Base-by-base conservation (phyloP, 2,797 vertebrate genomes). In the Centroberyx gerrardi region DNA sequence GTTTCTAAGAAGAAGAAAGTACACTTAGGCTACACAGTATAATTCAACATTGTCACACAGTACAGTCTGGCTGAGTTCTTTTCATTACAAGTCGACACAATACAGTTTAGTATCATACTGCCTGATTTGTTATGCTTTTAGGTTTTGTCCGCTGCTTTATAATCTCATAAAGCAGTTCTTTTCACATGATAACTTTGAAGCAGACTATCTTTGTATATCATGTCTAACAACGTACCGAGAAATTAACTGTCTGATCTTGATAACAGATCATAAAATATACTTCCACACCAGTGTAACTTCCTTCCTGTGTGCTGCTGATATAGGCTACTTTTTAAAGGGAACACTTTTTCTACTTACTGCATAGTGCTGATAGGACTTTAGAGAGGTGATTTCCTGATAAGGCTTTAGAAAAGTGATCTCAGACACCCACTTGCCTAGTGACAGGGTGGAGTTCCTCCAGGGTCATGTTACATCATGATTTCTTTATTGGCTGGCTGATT, bases 201-300 rank as follows among this genome's bases (percentile, higher is more conserved):
- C 13, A 42, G 40, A 42, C 40, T 42, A 13, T 42, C 12, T 42
- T 42, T 42, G 40, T 42, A 42, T 33, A 48, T 12, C 10, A 62
- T 62, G 1, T 15, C 8, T 54, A 42, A 13, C 14, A 73, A 17
- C 12, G 12, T 42, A 13, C 10, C 3, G 40, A 42, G 40, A 42
- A 13, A 42, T 15, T 3, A 49, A 7, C n/a, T 49, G 13, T 14
- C 9, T 54, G 4, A 22, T 62, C 33, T 71, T 53, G 0, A 52
- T 18, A 67, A 61, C 8, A 59, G 17, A 44, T 80, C 28, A 33
- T 33, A 51, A 56, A 63, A 69, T 42, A 15, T 44, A 42, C 40
- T 72, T 62, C 64, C n/a, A 52, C 33, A 70, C 1, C 58, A 49
- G 38, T n/a, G 28, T 13, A 27, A 36, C 13, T 38, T 22, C 33